Conservation (phyloP, 2,113 vertebrate genomes). For the Taxidea taxus region DNA sequence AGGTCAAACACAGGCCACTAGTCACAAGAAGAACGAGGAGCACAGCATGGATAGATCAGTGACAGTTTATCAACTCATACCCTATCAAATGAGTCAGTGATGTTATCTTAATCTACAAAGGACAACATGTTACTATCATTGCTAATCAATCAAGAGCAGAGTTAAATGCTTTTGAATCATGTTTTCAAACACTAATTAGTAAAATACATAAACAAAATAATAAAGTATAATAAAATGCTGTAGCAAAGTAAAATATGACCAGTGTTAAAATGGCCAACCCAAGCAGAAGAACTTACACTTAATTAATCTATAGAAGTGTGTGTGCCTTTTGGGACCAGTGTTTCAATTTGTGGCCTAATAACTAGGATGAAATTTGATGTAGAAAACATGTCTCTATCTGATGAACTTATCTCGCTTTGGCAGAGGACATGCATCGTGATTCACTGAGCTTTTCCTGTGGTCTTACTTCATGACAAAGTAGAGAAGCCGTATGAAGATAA, state of each 20-base stretch:
- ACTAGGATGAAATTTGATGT: background rate
- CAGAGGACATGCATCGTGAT: background rate
- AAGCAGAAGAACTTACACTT: background rate
- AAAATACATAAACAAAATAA: background rate
- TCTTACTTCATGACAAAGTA: conserved; percentile 10
- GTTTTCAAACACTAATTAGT: conserved; percentile 9
- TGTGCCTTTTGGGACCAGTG: background rate
- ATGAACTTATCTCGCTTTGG: background rate
- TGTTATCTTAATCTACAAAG: conserved; percentile 41
- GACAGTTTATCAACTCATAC: conserved; percentile 29
- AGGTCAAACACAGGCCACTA: conserved; percentile 36
- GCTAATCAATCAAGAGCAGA: background rate
- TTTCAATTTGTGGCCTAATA: conserved; percentile 20
- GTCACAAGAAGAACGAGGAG: background rate
- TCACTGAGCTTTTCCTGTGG: conserved; percentile 20
- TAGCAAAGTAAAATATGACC: background rate
- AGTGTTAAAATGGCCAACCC: background rate
- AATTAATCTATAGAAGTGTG: conserved; percentile 8
- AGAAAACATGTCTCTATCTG: conserved; percentile 1
- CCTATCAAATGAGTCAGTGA: conserved; percentile 4
- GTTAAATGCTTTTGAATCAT: conserved; percentile 38
- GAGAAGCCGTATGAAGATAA: conserved; percentile 6
- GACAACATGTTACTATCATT: conserved; percentile 29
- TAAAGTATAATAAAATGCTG: background rate
- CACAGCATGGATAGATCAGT: conserved; percentile 2